phyloP scores from a whole-genome alignment of 2,113 vertebrate genomes.

The Epinephelus cyanopodus region DNA sequence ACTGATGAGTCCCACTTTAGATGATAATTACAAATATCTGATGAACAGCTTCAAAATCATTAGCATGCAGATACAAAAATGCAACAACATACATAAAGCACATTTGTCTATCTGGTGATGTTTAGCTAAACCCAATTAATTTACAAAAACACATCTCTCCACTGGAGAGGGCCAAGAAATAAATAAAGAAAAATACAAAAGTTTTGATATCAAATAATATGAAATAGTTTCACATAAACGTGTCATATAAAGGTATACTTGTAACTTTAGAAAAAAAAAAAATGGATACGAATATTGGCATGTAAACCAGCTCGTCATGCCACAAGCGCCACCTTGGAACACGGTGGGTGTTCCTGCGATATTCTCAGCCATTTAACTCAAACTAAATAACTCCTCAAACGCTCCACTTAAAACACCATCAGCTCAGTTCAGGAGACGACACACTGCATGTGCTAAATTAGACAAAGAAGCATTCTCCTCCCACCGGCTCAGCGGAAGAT shows the following conservation, averaged over 20 bases:
- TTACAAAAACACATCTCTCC: conserved; percentile 13
- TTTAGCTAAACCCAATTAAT: neutral
- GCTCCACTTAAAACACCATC: conserved; percentile 16
- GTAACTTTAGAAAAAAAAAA: conserved; percentile 11
- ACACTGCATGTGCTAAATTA: conserved; percentile 23
- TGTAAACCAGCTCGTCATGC: conserved; percentile 28
- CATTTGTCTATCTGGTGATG: conserved; percentile 4
- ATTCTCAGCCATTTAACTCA: conserved; percentile 11
- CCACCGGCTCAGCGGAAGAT: conserved; percentile 51
- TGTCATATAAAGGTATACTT: conserved; percentile 25
- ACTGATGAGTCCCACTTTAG: conserved; percentile 40
- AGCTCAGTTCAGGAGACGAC: conserved; percentile 1
- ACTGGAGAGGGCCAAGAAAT: neutral
- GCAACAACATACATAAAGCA: neutral
- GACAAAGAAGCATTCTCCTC: conserved; percentile 22
- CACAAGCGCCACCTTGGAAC: conserved; percentile 9
- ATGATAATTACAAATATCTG: conserved; percentile 29
- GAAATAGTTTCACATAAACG: neutral
- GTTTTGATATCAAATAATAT: conserved; percentile 17
- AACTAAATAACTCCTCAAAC: conserved; percentile 36
- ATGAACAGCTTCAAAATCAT: conserved; percentile 21
- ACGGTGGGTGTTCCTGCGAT: neutral
- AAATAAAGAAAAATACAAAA: conserved; percentile 48
- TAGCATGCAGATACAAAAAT: conserved; percentile 45
- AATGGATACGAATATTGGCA: conserved; percentile 26